A percentile compares a stretch with the other conserved stretches of the same genome.
Evolutionary conservation across 2,888 invertebrate genomes (phyloP).

Genomic region (Agonum fuliginosum): DNA sequence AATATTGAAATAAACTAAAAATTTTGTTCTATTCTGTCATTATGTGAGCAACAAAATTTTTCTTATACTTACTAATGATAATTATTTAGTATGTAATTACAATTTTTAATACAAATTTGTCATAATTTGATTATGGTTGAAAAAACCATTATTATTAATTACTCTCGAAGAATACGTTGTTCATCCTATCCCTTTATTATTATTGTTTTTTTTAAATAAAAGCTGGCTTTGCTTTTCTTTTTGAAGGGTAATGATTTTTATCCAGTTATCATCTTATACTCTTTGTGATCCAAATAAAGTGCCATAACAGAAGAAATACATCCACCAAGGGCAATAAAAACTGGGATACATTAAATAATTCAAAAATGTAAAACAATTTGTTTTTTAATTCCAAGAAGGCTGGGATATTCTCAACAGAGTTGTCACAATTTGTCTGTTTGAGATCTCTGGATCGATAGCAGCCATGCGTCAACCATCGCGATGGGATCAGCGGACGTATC

Average conservation of each 20-base stretch:
- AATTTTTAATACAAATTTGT: too few relatives aligned
- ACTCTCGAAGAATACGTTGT: too few relatives aligned
- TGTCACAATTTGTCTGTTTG: constrained; percentile 24
- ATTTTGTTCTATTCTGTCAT: too few relatives aligned
- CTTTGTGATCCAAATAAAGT: constrained; percentile 14
- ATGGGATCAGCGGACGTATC: constrained; percentile 17
- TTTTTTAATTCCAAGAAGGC: constrained; percentile 23
- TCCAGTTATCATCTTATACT: background rate
- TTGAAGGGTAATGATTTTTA: constrained; percentile 37
- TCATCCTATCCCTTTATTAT: too few relatives aligned
- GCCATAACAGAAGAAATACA: background rate
- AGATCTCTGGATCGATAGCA: constrained; percentile 16
- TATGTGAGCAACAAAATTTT: too few relatives aligned
- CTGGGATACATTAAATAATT: constrained; percentile 8
- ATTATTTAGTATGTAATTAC: too few relatives aligned
- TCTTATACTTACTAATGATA: too few relatives aligned
- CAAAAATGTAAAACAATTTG: constrained; percentile 15
- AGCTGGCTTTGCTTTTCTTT: too few relatives aligned
- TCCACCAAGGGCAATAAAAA: background rate
- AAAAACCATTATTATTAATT: too few relatives aligned
- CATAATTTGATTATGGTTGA: too few relatives aligned
- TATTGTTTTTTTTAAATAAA: too few relatives aligned
- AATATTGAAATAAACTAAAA: too few relatives aligned
- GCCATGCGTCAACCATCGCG: constrained; percentile 3
- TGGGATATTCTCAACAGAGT: constrained; percentile 1